phyloP scores from a whole-genome alignment of 2,888 invertebrate species.

The Philhelius pedissequus region DNA sequence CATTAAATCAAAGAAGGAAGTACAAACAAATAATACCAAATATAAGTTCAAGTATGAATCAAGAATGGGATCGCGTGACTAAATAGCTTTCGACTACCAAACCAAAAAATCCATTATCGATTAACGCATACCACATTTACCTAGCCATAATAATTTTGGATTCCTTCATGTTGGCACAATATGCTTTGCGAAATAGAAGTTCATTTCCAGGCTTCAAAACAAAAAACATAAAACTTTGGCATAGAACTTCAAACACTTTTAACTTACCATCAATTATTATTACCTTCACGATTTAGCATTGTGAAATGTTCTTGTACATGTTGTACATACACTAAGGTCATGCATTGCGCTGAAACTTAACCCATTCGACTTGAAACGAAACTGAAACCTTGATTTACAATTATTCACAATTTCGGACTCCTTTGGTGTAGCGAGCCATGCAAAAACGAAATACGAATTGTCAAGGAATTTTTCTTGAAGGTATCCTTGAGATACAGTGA shows the following conservation, averaged over 20 bases:
- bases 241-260: conserved; percentile 52
- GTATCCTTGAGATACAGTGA: not conserved
- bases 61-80: conserved; percentile 20
- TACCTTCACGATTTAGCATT: conserved; percentile 19
- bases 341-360: conserved; percentile 43
- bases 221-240: conserved; percentile 38
- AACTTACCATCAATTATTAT: conserved; percentile 12
- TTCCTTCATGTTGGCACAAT: not conserved
- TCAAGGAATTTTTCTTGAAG: not conserved
- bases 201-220: not conserved
- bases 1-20: not conserved
- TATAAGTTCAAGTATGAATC: not conserved
- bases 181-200: conserved; percentile 9
- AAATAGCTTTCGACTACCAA: not conserved
- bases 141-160: not conserved
- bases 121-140: conserved; percentile 8
- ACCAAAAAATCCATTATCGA: conserved; percentile 30
- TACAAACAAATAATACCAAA: not conserved
- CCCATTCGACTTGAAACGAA: conserved; percentile 38
- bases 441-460: conserved; percentile 25
- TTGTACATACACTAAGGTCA: conserved; percentile 32
- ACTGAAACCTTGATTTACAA: conserved; percentile 37
- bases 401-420: conserved; percentile 26
- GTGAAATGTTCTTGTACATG: too few species aligned
- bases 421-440: not conserved